Evolutionary conservation across 2,113 vertebrate species (phyloP).

Genomic region (Tachycineta bicolor): DNA sequence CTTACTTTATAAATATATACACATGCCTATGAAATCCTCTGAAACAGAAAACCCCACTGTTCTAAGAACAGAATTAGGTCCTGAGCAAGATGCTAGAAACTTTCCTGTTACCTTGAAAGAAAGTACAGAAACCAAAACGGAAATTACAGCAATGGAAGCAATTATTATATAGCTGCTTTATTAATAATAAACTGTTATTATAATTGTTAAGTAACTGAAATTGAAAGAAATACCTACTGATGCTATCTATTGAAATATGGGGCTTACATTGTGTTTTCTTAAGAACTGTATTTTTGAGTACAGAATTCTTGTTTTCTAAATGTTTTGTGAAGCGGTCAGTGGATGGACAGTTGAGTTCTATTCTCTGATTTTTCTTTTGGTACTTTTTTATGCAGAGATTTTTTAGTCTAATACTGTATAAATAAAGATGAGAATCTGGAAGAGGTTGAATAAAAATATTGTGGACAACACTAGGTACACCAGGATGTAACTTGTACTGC

Average conservation of each 20-base stretch:
- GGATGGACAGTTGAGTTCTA: background rate
- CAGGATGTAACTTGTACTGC: background rate
- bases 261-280: background rate
- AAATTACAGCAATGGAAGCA: background rate
- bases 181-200: background rate
- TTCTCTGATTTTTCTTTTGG: background rate
- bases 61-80: background rate
- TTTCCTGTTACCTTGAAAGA: background rate
- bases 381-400: background rate
- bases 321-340: background rate
- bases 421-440: background rate
- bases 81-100: background rate
- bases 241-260: background rate
- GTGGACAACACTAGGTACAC: background rate
- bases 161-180: background rate
- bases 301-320: background rate
- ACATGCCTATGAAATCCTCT: background rate
- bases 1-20: fast-evolving
- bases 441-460: background rate
- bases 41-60: background rate
- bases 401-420: background rate
- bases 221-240: background rate
- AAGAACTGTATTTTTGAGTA: background rate
- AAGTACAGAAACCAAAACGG: background rate
- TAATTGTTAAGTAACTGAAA: background rate